Base-by-base conservation (phyloP, 2,113 vertebrate genomes). In the Megaceryle torquata region DNA sequence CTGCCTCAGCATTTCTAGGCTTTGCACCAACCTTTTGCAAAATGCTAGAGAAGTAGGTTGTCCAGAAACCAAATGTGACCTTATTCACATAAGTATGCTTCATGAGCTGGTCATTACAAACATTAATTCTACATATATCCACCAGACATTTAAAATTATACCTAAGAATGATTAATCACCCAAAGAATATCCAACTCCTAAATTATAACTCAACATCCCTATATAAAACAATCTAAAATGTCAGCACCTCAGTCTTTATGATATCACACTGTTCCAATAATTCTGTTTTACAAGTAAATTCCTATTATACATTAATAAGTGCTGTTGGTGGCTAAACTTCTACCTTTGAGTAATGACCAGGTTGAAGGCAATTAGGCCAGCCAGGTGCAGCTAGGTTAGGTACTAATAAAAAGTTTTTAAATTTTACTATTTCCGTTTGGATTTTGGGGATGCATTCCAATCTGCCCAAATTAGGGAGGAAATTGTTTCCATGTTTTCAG, bases 341-440 rank as follows among this genome's bases (percentile, higher is more conserved):
- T 96, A 98, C 98, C 97, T 97, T 97, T 97, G 97, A 98, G 97
- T 98, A 98, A 98, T 96, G 97, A 98, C 97, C 97, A 95, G 94
- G 98, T 98, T 98, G 97, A 97, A 97, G 98, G 97, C 99, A 99
- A 99, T 99, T 99, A 99, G 98, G 98, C 97, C 6, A 71, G 98
- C 99, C 99, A 99, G 99, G 99, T 99, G 99, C 98, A 98, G 98
- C 97, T 80, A 97, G 97, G 97, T 98, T 97, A 98, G 98, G 98
- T 98, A 98, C 98, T 98, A 98, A 98, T 98, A 99, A 99, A 96
- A 98, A 97, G 98, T 98, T 98, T 98, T 98, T 97, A 98, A 98
- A 99, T 99, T 99, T 99, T 99, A 99, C 98, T 99, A 98, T 99
- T 99, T 99, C 99, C 98, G 97, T 80, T 97, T 97, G 97, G 97